A percentile compares a stretch with the other conserved stretches of the same genome.
Evolutionary conservation across 2,797 vertebrate species (phyloP).

Genomic region (Thalassophryne amazonica): DNA sequence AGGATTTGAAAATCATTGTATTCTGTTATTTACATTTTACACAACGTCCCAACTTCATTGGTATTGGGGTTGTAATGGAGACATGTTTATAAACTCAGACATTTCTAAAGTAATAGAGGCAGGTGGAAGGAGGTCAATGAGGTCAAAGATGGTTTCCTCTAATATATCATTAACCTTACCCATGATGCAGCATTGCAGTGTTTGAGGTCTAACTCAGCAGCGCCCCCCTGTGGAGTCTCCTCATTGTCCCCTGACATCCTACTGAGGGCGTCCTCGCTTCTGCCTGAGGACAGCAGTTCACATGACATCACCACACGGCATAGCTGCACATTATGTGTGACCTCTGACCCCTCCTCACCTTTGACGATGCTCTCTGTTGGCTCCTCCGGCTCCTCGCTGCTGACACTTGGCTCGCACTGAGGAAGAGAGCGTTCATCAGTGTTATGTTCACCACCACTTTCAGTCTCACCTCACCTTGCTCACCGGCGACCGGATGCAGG

Average conservation of each 20-base stretch:
- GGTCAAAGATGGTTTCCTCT: no score
- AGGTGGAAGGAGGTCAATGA: no score
- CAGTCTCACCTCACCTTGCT: not conserved
- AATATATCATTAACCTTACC: slow-evolving; percentile 24
- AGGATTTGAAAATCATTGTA: no score
- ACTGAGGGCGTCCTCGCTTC: slow-evolving; percentile 56
- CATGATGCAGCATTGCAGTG: slow-evolving; percentile 34
- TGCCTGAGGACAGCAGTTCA: slow-evolving; percentile 21
- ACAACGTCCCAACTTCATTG: no score
- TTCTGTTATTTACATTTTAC: no score
- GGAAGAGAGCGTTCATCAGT: not conserved
- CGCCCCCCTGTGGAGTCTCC: slow-evolving; percentile 1
- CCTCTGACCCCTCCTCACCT: slow-evolving; percentile 30
- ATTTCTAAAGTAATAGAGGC: no score
- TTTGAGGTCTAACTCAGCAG: not conserved
- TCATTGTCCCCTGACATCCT: slow-evolving; percentile 50
- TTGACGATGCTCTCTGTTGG: not conserved
- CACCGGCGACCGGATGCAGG: slow-evolving; percentile 43
- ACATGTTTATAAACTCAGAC: no score
- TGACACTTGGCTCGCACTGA: slow-evolving; percentile 43
- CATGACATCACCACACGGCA: not conserved
- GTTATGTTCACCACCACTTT: not conserved
- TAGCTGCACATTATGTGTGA: not conserved
- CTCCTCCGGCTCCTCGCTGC: slow-evolving; percentile 52
- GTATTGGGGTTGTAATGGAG: no score